Evolutionary conservation across 64 coral and sea anemone genomes (phyloP).

Genomic region (Montipora sp.): DNA sequence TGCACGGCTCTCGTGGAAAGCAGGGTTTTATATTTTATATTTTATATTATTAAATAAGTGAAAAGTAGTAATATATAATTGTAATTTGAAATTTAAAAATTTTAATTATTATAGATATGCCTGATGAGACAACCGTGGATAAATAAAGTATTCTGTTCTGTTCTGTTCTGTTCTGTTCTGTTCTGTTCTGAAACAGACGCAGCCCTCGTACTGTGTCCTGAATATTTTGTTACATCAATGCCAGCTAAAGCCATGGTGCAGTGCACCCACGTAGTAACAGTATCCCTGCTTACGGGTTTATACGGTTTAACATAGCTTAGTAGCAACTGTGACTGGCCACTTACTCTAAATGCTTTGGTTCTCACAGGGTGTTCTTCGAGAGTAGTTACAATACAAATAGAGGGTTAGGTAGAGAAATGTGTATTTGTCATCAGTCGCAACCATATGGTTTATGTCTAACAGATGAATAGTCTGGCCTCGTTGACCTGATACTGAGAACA

Average conservation of each 20-base stretch:
- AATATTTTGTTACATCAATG: too few species aligned
- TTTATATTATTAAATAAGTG: too few species aligned
- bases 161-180: too few species aligned
- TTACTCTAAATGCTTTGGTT: not conserved
- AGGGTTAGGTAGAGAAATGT: not conserved
- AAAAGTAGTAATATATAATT: too few species aligned
- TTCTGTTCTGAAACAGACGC: too few species aligned
- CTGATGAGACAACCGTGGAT: too few species aligned
- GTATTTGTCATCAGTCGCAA: conserved; percentile 9
- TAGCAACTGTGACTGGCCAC: not conserved
- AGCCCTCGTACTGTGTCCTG: too few species aligned
- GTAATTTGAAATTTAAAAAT: too few species aligned
- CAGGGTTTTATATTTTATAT: too few species aligned
- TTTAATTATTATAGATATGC: too few species aligned
- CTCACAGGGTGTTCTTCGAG: not conserved
- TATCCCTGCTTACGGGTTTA: conserved; percentile 27
- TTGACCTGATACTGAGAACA: not conserved
- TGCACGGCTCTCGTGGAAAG: too few species aligned
- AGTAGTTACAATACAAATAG: not conserved
- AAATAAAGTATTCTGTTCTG: too few species aligned
- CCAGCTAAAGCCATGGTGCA: not conserved
- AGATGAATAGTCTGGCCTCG: not conserved
- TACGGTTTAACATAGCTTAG: conserved; percentile 28
- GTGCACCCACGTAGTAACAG: not conserved
- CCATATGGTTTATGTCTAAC: conserved; percentile 14